Percentiles rank a stretch among this genome's conserved stretches.
These are phyloP conservation scores for Ceyx cyanopectus DNA, from an alignment of 2,113 vertebrate genomes.

Conservation along the genomic window DNA sequence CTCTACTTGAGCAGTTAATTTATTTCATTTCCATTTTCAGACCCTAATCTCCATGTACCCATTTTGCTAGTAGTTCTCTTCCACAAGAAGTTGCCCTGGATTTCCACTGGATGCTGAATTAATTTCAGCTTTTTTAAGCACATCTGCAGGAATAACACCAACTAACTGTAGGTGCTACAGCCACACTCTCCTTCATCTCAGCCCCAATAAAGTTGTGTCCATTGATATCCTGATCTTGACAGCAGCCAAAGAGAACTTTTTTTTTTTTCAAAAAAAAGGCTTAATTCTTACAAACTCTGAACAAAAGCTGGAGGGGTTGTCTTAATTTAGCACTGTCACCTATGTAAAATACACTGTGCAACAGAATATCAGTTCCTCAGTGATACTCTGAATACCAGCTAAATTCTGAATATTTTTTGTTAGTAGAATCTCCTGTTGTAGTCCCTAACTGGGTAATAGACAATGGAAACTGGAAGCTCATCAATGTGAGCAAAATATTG, in stretches of 20 bases:
- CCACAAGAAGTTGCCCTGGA: neutral
- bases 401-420: neutral
- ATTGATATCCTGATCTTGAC: neutral
- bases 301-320: neutral
- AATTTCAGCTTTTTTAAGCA: neutral
- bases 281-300: neutral
- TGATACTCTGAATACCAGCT: neutral
- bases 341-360: neutral
- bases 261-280: too few species aligned
- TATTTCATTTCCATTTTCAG: neutral
- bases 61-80: neutral
- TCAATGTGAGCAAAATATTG: neutral
- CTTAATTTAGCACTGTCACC: neutral
- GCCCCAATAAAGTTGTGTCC: fast-evolving
- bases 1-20: neutral
- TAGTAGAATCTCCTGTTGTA: neutral
- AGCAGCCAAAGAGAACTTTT: neutral
- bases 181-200: neutral
- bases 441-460: neutral
- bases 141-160: neutral
- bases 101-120: neutral
- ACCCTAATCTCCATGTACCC: fast-evolving
- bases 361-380: neutral
- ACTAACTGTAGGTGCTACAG: neutral
- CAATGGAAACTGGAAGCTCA: neutral